Percentiles rank a stretch among this genome's conserved stretches.
Conservation (phyloP, 2,888 invertebrate species). For the Lasioglossum malachurum region DNA sequence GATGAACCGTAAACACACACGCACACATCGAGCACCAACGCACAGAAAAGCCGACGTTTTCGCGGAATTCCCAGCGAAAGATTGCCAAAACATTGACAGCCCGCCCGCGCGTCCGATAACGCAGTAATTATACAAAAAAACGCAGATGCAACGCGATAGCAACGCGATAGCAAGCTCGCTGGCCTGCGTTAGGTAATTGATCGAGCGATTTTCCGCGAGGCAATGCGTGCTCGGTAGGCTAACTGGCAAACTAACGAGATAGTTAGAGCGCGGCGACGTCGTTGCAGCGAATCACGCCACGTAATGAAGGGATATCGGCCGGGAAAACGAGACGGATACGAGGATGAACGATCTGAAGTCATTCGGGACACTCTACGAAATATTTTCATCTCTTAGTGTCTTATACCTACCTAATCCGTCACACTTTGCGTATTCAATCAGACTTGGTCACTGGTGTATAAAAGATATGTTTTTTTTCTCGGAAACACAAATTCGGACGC, state of each 20-base stretch:
- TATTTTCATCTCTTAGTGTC: too few relatives aligned
- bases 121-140: slow-evolving; percentile 17
- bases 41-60: background rate
- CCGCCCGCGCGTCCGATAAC: background rate
- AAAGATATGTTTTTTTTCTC: too few relatives aligned
- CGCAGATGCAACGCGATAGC: background rate
- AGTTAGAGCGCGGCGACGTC: slow-evolving; percentile 18
- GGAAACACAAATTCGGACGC: too few relatives aligned
- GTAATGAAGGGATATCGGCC: slow-evolving; percentile 26
- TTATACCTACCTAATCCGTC: too few relatives aligned
- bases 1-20: too few relatives aligned
- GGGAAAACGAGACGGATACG: slow-evolving; percentile 7
- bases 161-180: background rate
- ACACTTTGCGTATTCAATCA: too few relatives aligned
- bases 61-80: background rate
- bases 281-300: slow-evolving; percentile 10
- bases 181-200: slow-evolving; percentile 16
- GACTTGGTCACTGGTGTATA: too few relatives aligned
- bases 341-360: too few relatives aligned
- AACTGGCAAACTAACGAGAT: slow-evolving; percentile 44
- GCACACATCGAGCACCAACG: background rate
- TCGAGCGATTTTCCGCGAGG: slow-evolving; percentile 17
- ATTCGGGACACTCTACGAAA: too few relatives aligned
- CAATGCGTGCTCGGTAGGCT: background rate
- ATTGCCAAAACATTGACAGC: background rate